Conservation (phyloP, 2,888 invertebrate species). For the Kuschelorhynchus macadamiae region DNA sequence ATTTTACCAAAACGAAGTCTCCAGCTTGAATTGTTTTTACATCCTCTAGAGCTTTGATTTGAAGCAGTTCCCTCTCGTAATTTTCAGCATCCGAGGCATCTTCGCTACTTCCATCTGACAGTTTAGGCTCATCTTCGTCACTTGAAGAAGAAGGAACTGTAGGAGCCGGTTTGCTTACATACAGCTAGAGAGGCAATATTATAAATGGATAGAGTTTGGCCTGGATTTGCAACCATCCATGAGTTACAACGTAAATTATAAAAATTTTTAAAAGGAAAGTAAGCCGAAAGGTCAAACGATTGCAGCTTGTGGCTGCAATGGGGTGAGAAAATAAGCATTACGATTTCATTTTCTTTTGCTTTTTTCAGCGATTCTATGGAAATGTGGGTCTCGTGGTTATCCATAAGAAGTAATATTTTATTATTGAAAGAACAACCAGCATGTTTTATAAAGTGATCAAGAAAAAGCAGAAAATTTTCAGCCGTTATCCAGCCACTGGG, state of each 20-base stretch:
- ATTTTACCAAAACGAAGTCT: constrained; percentile 25
- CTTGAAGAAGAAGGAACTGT: constrained; percentile 14
- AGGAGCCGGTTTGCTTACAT: constrained; percentile 16
- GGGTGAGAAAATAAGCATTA: background rate
- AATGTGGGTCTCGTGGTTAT: constrained; percentile 60
- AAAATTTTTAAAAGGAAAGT: too few species aligned
- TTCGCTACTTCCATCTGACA: constrained; percentile 15
- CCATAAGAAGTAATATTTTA: constrained; percentile 58
- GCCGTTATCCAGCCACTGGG: constrained; percentile 62
- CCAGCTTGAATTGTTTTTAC: constrained; percentile 10
- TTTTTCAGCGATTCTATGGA: constrained; percentile 56
- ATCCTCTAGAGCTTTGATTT: constrained; percentile 21
- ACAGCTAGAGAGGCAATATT: too few species aligned
- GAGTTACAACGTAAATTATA: too few species aligned
- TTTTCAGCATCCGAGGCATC: constrained; percentile 17
- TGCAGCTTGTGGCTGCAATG: too few species aligned
- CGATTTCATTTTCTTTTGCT: constrained; percentile 63
- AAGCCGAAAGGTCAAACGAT: too few species aligned
- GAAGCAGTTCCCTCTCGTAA: constrained; percentile 23
- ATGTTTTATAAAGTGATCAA: constrained; percentile 60
- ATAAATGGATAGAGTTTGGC: too few species aligned
- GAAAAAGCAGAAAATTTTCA: constrained; percentile 55
- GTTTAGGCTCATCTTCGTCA: constrained; percentile 7
- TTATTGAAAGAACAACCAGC: constrained; percentile 55
- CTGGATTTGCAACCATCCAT: too few species aligned